Base-by-base conservation (phyloP, 2,888 invertebrate species). In the Ormyrus labotus region DNA sequence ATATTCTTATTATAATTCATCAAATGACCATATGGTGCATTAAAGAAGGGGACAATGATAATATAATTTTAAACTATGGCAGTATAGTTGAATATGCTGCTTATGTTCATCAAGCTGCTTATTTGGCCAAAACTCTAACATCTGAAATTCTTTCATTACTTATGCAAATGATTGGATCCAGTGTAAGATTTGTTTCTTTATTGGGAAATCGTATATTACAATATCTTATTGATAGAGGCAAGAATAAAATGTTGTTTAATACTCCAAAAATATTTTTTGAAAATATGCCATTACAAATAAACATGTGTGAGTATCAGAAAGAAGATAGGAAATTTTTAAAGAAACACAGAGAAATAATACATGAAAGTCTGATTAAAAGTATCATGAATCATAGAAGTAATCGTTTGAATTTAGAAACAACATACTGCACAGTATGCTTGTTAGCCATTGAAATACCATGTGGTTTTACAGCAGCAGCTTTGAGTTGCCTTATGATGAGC, bases 361-460 rank as follows among this genome's bases (percentile, higher is more conserved):
- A 93, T 80, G 89, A 91, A 51, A 89, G 89, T 55, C 82, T 92
- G 10, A 84, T 92, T 11, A 87, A 86, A n/a, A 92, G 93, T 7
- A 85, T 93, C 1, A 86, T 91, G 63, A 87, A 88, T 65, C 93
- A 94, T 83, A 91, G 91, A 19, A 84, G 87, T 0, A 91, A 88
- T 7, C 89, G 91, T 57, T 88, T 91, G n/a, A 93, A 93, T 83
- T 84, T 94, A 48, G 93, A 93, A 84, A 91, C 91, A 6, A 87
- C 92, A 0, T 94, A 92, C 84, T 91, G 92, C 57, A 91, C 93
- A 0, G 89, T 94, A n/a, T 93, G 93, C 69, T 87, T 93, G 64
- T 88, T 93, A 1, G 90, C 93, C 0, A 87, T 93, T 9, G 94
- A 94, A 86, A 92, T 94, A 11, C 94, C 94, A 0, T 94, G 93